Evolutionary conservation across 2,113 vertebrate genomes (phyloP).

Genomic region (Carettochelys insculpta): DNA sequence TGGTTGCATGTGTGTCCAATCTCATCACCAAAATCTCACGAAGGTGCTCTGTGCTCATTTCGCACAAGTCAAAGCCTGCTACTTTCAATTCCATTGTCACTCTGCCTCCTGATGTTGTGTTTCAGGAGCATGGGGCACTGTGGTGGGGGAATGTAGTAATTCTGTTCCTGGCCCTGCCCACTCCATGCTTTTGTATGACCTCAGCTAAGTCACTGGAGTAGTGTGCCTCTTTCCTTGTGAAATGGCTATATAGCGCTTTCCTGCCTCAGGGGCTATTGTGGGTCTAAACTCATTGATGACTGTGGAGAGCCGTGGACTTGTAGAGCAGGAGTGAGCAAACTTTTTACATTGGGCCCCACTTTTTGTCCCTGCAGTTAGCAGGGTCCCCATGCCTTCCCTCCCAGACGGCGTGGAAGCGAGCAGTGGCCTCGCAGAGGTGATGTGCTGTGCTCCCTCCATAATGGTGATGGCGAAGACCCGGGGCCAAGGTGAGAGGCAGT

Average conservation of each 20-base stretch:
- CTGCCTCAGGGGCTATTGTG: background rate
- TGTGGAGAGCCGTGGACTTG: background rate
- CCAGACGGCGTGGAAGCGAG: too few species aligned
- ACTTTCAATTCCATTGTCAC: background rate
- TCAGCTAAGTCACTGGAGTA: background rate
- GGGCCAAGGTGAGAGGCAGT: too few species aligned
- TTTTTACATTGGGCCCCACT: too few species aligned
- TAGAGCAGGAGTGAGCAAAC: too few species aligned
- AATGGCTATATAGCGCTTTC: background rate
- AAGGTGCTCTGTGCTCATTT: background rate
- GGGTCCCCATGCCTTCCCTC: too few species aligned
- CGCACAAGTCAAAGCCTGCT: background rate
- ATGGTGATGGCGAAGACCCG: too few species aligned
- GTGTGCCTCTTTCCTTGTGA: background rate
- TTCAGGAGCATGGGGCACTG: background rate
- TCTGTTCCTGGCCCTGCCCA: background rate
- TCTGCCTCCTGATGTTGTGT: background rate
- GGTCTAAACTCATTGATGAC: accelerated
- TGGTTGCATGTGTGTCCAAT: accelerated
- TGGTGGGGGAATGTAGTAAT: background rate
- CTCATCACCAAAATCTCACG: background rate
- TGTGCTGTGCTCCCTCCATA: too few species aligned
- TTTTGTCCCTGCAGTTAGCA: too few species aligned
- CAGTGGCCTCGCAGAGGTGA: too few species aligned
- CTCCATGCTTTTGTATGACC: accelerated